phyloP scores from a whole-genome alignment of 2,797 vertebrate species.

The Chloroceryle amazona region DNA sequence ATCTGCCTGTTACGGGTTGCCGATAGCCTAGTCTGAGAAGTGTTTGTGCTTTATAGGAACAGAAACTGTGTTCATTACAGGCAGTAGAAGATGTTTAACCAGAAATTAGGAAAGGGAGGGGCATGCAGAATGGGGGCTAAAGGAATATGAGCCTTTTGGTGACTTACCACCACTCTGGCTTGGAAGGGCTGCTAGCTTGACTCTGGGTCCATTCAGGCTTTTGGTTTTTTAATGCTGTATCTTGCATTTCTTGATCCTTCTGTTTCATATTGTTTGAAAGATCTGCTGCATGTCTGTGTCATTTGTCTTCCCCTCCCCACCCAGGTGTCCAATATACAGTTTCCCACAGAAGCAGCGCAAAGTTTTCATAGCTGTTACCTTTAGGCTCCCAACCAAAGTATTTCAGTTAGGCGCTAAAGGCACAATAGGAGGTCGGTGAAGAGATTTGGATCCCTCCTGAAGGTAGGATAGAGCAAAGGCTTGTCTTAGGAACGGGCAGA shows the following conservation, averaged over 20 bases:
- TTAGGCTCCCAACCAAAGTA: not conserved
- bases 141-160: not conserved
- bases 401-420: not conserved
- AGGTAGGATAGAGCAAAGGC: not conserved
- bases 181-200: not conserved
- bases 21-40: conserved; percentile 38
- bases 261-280: not conserved
- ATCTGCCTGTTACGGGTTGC: conserved; percentile 49
- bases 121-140: not conserved
- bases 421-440: not conserved
- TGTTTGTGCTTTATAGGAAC: conserved; percentile 27
- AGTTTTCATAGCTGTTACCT: not conserved
- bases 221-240: not conserved
- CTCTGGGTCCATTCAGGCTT: not conserved
- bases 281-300: not conserved
- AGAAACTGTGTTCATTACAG: not conserved
- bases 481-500: not conserved
- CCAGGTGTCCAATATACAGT: not conserved
- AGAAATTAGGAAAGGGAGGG: conserved; percentile 14
- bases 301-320: not conserved
- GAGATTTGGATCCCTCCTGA: not conserved
- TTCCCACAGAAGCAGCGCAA: not conserved
- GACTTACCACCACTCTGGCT: not conserved
- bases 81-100: conserved; percentile 6
- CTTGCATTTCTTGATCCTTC: not conserved